Base-by-base conservation (phyloP, 2,888 invertebrate genomes). In the Lasioglossum calceatum region DNA sequence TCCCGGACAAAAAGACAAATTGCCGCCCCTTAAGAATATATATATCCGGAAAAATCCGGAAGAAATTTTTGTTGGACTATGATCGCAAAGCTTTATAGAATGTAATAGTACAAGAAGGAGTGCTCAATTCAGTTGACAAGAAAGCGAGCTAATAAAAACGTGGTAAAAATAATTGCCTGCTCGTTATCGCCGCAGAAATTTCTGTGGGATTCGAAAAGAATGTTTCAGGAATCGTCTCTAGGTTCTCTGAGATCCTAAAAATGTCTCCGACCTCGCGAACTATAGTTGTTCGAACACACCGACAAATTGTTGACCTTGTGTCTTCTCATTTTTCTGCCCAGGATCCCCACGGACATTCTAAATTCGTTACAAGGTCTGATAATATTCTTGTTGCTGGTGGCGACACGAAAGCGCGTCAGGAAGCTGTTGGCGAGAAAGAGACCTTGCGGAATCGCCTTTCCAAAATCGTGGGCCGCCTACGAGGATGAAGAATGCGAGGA, bases 351-450 rank as follows among this genome's bases (percentile, higher is more conserved):
- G 72, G 95, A 96, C 89, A 93, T 95, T 88, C 78, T 95, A 85
- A 96, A 96, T 88, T 92, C 95, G 84, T 92, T 96, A 61, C 95
- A 96, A 91, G 96, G 95, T 74, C 87, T 96, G 71, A 92, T 95
- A 83, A 94, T 96, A 88, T 96, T 96, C 90, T 80, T 95, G 19
- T 86, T 96, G 14, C 87, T 95, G 73, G 95, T 95, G 12, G 95
- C 91, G 92, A 96, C 89, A 93, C 95, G 92, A 92, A 96, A 95
- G 93, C 96, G 91, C 95, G 97, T 94, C 93, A 96, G 93, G 82
- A 96, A 93, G 95, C 96, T 93, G 0, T 78, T 95, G 77, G 94
- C 94, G 0, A 93, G 93, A 39, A 94, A 92, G 81, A 92, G 84
- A 73, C 93, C 95, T 3, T 95, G 92, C 79, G 95, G 95, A 10